These are phyloP conservation scores for Egretta garzetta DNA, from an alignment of 2,113 vertebrate species.

Conservation along the genomic window DNA sequence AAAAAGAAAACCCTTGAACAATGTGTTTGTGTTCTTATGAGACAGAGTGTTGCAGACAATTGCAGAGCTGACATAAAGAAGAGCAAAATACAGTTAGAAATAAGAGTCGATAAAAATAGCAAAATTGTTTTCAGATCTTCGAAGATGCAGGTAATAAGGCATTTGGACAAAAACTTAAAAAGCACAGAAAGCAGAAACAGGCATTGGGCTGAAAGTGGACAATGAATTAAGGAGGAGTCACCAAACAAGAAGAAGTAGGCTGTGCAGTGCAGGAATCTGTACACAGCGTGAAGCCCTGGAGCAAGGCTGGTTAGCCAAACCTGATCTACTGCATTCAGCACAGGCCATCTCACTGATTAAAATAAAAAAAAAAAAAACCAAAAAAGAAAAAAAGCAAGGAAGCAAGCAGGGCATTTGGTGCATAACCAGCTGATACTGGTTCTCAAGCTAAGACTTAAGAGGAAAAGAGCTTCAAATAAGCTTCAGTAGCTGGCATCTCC, in stretches of 20 bases:
- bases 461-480: background rate
- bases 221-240: background rate
- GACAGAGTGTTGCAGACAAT: background rate
- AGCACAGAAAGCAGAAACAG: background rate
- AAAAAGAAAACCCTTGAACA: background rate
- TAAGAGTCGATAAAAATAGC: background rate
- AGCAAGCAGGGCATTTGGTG: background rate
- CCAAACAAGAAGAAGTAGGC: background rate
- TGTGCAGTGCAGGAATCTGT: background rate
- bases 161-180: background rate
- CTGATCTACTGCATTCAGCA: slow-evolving; percentile 44
- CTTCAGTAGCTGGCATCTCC: background rate
- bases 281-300: background rate
- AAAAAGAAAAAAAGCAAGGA: background rate
- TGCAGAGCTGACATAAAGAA: background rate
- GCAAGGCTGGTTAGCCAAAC: slow-evolving; percentile 13
- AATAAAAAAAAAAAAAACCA: background rate
- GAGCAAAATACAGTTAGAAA: background rate
- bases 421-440: background rate
- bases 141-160: background rate
- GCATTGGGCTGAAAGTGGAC: background rate
- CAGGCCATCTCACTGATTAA: background rate
- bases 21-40: background rate
- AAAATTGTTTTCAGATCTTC: background rate
- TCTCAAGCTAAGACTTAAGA: background rate